Percentiles rank a stretch among this genome's conserved stretches.
These are phyloP conservation scores for Actenoides lindsayi DNA, from an alignment of 2,113 vertebrate species.

Conservation along the genomic window DNA sequence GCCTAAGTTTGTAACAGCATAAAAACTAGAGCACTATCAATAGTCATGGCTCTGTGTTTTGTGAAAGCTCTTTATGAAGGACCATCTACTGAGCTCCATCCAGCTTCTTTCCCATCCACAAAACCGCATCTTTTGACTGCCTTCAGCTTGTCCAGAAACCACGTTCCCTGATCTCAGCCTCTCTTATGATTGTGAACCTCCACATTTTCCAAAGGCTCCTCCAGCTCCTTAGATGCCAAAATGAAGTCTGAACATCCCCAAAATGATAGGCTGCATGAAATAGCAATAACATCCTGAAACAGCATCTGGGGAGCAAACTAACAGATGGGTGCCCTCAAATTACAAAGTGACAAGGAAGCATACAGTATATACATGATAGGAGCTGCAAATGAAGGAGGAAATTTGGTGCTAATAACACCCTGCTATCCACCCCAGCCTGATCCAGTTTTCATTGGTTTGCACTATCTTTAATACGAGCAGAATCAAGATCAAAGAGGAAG, in stretches of 20 bases:
- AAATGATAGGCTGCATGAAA: conserved; percentile 16
- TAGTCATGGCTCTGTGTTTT: background rate
- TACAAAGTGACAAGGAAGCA: background rate
- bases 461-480: background rate
- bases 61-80: background rate
- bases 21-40: background rate
- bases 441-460: background rate
- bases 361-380: background rate
- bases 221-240: conserved; percentile 7
- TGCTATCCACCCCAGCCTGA: background rate
- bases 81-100: background rate
- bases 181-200: background rate
- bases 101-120: background rate
- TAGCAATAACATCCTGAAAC: background rate
- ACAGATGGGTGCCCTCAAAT: background rate
- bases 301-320: background rate
- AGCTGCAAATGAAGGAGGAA: background rate
- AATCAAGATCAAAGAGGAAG: conserved; percentile 7
- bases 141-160: conserved; percentile 37
- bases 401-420: conserved; percentile 14
- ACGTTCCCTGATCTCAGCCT: background rate
- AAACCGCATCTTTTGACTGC: conserved; percentile 25
- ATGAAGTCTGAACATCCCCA: background rate
- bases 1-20: background rate
- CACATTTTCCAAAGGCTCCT: background rate